These are phyloP conservation scores for Bucorvus abyssinicus DNA, from an alignment of 2,797 vertebrate genomes.

Conservation along the genomic window DNA sequence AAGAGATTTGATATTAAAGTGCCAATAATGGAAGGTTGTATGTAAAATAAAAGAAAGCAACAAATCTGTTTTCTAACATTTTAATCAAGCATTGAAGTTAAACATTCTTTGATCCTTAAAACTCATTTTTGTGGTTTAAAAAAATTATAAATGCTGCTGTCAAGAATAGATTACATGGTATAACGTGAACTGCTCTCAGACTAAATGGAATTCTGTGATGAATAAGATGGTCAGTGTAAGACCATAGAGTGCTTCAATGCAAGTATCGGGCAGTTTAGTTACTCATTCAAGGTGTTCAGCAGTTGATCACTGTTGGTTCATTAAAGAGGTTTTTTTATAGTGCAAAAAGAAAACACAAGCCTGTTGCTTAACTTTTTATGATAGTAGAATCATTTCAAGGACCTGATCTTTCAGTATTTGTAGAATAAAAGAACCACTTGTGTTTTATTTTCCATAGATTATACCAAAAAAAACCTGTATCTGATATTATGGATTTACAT, in stretches of 20 bases:
- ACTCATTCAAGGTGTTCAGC: background rate
- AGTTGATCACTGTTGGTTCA: background rate
- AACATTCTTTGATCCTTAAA: background rate
- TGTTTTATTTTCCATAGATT: background rate
- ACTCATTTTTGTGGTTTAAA: background rate
- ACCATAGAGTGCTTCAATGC: background rate
- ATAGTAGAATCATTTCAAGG: background rate
- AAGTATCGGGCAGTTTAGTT: background rate
- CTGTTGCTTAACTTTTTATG: background rate
- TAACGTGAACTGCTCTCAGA: background rate
- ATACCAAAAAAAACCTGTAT: background rate
- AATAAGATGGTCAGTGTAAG: background rate
- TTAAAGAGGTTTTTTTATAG: background rate
- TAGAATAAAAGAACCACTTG: background rate
- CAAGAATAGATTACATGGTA: background rate
- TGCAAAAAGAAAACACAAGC: background rate
- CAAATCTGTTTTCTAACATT: background rate
- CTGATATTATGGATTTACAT: background rate
- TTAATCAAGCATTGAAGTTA: background rate
- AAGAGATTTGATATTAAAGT: background rate
- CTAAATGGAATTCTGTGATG: background rate
- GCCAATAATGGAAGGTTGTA: background rate
- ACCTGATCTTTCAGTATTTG: background rate
- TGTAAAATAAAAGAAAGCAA: background rate
- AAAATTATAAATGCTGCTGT: background rate